Evolutionary conservation across 2,797 vertebrate species (phyloP).

Genomic region (Xerus rutilus): DNA sequence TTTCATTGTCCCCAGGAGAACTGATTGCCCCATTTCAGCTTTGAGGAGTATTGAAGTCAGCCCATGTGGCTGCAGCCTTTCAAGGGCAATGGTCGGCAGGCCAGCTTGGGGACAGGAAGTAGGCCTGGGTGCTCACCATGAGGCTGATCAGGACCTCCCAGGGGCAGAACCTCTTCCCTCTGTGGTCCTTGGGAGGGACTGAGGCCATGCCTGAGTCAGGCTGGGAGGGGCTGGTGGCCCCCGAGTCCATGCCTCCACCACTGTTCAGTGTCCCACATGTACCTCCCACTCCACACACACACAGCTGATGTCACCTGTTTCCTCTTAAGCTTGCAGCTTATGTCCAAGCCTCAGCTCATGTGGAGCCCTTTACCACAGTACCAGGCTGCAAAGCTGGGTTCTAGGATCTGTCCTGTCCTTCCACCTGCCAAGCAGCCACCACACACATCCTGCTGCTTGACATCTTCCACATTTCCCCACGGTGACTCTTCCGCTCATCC

Average conservation of each 20-base stretch:
- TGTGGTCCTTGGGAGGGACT: background rate
- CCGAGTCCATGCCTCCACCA: background rate
- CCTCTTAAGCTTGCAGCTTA: background rate
- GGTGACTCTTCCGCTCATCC: background rate
- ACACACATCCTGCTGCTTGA: background rate
- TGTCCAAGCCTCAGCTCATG: rapidly evolving
- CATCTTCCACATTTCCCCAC: background rate
- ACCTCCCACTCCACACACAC: background rate
- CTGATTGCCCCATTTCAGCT: background rate
- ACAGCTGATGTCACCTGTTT: background rate
- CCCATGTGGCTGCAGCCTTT: background rate
- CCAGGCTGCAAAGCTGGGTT: background rate
- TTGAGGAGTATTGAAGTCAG: background rate
- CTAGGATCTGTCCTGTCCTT: background rate
- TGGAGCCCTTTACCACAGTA: too few relatives aligned
- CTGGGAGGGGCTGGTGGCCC: too few relatives aligned
- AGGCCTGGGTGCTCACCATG: background rate
- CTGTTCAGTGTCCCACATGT: too few relatives aligned
- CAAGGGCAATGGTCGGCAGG: background rate
- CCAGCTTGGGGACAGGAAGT: background rate
- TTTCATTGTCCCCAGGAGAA: background rate
- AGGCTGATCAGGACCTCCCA: background rate
- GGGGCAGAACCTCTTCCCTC: too few relatives aligned
- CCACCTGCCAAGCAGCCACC: background rate
- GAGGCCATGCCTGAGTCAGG: background rate